These are phyloP conservation scores for Margarornis squamiger DNA, from an alignment of 2,797 vertebrate species.

Conservation along the genomic window DNA sequence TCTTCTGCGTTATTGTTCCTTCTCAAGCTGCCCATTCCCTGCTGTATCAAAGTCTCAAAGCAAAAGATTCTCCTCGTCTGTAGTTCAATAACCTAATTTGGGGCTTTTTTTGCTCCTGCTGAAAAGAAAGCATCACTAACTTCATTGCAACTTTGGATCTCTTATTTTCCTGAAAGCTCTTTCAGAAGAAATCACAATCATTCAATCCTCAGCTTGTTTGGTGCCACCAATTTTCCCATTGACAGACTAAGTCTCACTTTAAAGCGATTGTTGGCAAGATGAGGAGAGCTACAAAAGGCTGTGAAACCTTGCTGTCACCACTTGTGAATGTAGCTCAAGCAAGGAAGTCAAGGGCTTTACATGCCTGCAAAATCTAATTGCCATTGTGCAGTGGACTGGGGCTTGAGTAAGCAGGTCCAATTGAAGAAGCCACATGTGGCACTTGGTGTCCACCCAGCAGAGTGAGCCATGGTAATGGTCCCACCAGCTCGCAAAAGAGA, in stretches of 20 bases:
- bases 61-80: neutral
- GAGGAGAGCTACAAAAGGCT: neutral
- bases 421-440: neutral
- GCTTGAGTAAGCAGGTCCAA: fast-evolving
- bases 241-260: neutral
- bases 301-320: neutral
- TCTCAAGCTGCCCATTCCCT: neutral
- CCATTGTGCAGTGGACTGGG: fast-evolving
- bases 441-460: neutral
- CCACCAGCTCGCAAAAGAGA: neutral
- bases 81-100: neutral
- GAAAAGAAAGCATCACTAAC: neutral
- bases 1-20: neutral
- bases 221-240: neutral
- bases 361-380: neutral
- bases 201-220: neutral
- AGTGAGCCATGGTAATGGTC: neutral
- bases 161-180: neutral
- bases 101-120: neutral
- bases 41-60: neutral
- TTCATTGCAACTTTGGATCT: neutral
- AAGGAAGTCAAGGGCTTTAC: neutral
- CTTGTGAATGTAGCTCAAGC: neutral
- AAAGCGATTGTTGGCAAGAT: fast-evolving
- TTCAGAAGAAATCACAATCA: neutral